These are phyloP conservation scores for Pipa parva DNA, from an alignment of 2,113 vertebrate species.

Conservation along the genomic window DNA sequence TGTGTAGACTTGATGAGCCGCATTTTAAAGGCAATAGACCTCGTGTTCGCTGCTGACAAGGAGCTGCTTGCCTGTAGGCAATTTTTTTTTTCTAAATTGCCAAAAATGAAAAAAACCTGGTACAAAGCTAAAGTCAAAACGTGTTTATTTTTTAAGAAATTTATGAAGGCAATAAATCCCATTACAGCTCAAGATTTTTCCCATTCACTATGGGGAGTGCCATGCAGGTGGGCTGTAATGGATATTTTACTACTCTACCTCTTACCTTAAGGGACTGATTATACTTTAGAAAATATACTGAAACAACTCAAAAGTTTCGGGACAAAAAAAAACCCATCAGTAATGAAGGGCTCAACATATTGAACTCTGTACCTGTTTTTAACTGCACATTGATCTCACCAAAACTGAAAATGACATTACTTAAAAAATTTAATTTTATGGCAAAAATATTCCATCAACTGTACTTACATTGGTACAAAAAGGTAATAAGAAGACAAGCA, in stretches of 20 bases:
- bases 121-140: constrained; percentile 31
- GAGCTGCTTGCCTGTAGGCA: constrained; percentile 21
- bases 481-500: too few species aligned
- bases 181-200: constrained; percentile 27
- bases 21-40: neutral
- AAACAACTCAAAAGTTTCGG: constrained; percentile 16
- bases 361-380: constrained; percentile 2
- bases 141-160: constrained; percentile 36
- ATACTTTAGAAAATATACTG: constrained; percentile 13
- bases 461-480: too few species aligned
- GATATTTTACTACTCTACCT: constrained; percentile 21
- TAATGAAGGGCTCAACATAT: constrained; percentile 18
- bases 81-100: constrained; percentile 25
- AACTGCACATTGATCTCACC: neutral
- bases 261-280: constrained; percentile 28
- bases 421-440: too few species aligned
- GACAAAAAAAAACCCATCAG: constrained; percentile 14
- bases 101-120: constrained; percentile 31
- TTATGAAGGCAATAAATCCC: constrained; percentile 30
- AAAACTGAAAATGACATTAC: too few species aligned
- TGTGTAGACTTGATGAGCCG: neutral
- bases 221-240: constrained; percentile 36
- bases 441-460: too few species aligned
- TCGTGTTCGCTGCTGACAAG: constrained; percentile 10
- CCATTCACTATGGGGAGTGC: constrained; percentile 19